These are phyloP conservation scores for Scylla paramamosain DNA, from an alignment of 1,140 invertebrate species.

Conservation along the genomic window DNA sequence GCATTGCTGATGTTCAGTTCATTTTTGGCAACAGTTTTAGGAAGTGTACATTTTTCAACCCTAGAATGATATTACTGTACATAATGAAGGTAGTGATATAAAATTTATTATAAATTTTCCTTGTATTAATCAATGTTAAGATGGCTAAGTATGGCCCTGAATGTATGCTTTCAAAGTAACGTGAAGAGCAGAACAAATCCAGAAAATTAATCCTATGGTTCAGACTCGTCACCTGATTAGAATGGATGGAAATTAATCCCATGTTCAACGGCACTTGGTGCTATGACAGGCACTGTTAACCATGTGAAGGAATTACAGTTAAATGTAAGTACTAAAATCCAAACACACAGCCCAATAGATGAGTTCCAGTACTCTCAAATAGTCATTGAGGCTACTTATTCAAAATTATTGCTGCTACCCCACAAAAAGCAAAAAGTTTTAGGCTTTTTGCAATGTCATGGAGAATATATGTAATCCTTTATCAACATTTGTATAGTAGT, in stretches of 20 bases:
- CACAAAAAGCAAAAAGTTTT: neutral
- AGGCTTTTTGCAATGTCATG: neutral
- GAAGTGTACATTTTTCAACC: slow-evolving; percentile 22
- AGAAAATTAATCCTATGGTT: neutral
- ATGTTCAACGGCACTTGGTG: neutral
- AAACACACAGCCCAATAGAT: neutral
- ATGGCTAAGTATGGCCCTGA: neutral
- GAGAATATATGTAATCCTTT: slow-evolving; percentile 13
- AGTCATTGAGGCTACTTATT: neutral
- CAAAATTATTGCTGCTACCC: neutral
- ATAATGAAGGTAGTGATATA: neutral
- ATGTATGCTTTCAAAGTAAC: slow-evolving; percentile 1
- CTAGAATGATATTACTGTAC: neutral
- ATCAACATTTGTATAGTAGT: slow-evolving; percentile 58
- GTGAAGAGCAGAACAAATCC: neutral
- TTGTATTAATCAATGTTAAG: slow-evolving; percentile 24
- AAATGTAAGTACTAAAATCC: neutral
- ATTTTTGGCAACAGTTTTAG: neutral
- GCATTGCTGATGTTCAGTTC: neutral
- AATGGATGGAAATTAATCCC: neutral
- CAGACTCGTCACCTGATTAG: neutral
- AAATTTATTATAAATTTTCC: slow-evolving; percentile 3
- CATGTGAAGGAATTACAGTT: neutral
- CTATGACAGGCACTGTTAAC: neutral
- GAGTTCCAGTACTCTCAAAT: neutral